A percentile compares a stretch with the other conserved stretches of the same genome.
Conservation (phyloP, 2,797 vertebrate genomes). For the Meda fulgida region DNA sequence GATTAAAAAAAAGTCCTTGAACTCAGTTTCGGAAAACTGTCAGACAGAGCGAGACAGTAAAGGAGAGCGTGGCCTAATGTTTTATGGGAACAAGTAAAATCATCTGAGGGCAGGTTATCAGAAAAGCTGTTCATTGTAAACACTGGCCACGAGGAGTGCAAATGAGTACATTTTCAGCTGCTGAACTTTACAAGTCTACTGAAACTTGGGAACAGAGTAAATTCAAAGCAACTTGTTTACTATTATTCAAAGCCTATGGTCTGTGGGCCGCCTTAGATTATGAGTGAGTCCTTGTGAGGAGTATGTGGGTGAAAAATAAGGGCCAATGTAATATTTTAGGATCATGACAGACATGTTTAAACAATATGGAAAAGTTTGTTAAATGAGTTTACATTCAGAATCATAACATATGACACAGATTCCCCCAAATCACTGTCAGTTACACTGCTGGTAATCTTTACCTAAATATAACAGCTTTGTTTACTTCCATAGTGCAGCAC, state of each 20-base stretch:
- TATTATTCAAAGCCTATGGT: conserved; percentile 63
- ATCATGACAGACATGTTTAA: conserved; percentile 64
- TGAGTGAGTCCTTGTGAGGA: conserved; percentile 33
- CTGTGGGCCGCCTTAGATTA: neutral
- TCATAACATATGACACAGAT: conserved; percentile 62
- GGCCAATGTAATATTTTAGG: conserved; percentile 54
- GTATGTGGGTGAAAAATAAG: conserved; percentile 61
- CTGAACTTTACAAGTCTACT: conserved; percentile 71
- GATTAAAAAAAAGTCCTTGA: conserved; percentile 62
- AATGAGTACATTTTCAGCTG: conserved; percentile 74
- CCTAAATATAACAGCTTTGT: neutral
- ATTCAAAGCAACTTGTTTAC: conserved; percentile 70
- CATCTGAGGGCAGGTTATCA: conserved; percentile 68
- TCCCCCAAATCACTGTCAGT: conserved; percentile 63
- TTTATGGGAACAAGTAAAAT: conserved; percentile 72
- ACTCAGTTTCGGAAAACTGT: conserved; percentile 57
- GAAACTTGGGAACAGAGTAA: conserved; percentile 65
- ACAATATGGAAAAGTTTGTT: conserved; percentile 66
- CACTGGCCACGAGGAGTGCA: conserved; percentile 68
- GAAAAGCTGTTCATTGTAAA: conserved; percentile 72
- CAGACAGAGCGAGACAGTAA: conserved; percentile 59
- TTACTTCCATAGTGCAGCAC: neutral
- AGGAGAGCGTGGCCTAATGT: conserved; percentile 35
- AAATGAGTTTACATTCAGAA: conserved; percentile 69
- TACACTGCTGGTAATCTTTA: conserved; percentile 54